phyloP scores from a whole-genome alignment of 2,888 invertebrate genomes.

The Lasioglossum malachurum region DNA sequence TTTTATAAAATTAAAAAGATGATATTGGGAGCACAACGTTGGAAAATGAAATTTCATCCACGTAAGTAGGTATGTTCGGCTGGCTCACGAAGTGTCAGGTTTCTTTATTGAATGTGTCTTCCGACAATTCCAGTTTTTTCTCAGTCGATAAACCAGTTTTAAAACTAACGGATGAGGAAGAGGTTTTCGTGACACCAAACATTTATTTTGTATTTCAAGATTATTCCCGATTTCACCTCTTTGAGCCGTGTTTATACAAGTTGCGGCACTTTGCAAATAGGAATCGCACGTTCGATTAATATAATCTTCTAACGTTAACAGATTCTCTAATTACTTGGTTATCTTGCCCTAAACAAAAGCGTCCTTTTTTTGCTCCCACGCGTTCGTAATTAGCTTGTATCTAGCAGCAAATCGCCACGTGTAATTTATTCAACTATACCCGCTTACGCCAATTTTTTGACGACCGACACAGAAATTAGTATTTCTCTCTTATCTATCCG shows the following conservation, averaged over 20 bases:
- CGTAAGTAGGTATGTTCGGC: slow-evolving; percentile 9
- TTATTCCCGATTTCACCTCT: not conserved
- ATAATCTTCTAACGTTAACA: too few species aligned
- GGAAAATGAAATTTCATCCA: too few species aligned
- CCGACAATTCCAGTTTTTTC: slow-evolving; percentile 47
- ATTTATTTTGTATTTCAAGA: not conserved
- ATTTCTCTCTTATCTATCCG: slow-evolving; percentile 19
- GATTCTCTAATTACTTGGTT: not conserved
- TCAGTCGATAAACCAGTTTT: slow-evolving; percentile 38
- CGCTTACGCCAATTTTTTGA: not conserved
- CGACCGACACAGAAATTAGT: slow-evolving; percentile 30
- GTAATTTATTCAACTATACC: slow-evolving; percentile 16
- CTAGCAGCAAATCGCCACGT: not conserved
- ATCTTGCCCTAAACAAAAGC: not conserved
- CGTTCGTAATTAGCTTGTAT: not conserved
- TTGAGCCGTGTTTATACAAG: not conserved
- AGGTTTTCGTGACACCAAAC: slow-evolving; percentile 10
- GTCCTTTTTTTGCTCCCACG: not conserved
- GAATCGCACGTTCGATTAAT: too few species aligned
- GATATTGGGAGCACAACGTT: too few species aligned
- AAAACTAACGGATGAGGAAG: slow-evolving; percentile 22
- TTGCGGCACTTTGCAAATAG: not conserved
- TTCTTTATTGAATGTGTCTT: slow-evolving; percentile 44
- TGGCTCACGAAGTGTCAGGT: slow-evolving; percentile 47
- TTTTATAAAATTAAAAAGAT: too few species aligned